Evolutionary conservation across 2,113 vertebrate genomes (phyloP), one percentile per base, ranked within the genome.

Genomic region (Fulica atra): DNA sequence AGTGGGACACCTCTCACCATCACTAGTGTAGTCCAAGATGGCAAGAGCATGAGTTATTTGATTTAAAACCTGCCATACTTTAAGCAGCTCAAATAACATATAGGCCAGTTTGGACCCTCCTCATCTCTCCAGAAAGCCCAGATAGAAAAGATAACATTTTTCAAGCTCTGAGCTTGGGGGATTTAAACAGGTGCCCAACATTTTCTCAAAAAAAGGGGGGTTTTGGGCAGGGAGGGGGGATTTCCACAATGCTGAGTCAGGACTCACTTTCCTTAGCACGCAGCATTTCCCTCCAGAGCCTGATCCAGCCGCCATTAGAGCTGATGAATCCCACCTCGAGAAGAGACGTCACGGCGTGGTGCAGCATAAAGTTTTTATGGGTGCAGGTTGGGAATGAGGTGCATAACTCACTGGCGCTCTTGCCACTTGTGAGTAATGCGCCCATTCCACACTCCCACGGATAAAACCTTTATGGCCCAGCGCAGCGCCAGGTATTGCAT

Each of bases 391-490:
- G 93, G 90, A 93, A 96, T 88, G 95, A 93, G 86, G 88, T 2
- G 69, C 92, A 96, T 96, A 97, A 97, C 95, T 97, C 96, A 97
- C 68, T 1, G 7, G 60, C 1, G n/a, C 16, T 15, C 33, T 68
- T 96, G 95, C 96, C 90, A 86, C 92, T 54, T 12, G 92, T 97
- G 96, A 97, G 92, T 96, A 38, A 97, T 96, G 96, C 88, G 3
- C 92, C 96, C 90, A 95, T 97, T 94, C 92, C 93, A 18, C 69
- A 29, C 88, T 93, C 82, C 72, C 4, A 15, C 5, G 83, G 96
- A 96, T 96, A 97, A 97, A 97, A 96, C 96, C 95, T 97, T 96
- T 96, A 97, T 86, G 88, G 94, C 92, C 93, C 83, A 64, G 46
- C 64, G 3, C 93, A 80, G 94, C 69, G 26, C 77, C 2, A 0